Evolutionary conservation across 2,113 vertebrate species (phyloP), one percentile per base, ranked within the genome.

Genomic region (Odontesthes bonariensis): DNA sequence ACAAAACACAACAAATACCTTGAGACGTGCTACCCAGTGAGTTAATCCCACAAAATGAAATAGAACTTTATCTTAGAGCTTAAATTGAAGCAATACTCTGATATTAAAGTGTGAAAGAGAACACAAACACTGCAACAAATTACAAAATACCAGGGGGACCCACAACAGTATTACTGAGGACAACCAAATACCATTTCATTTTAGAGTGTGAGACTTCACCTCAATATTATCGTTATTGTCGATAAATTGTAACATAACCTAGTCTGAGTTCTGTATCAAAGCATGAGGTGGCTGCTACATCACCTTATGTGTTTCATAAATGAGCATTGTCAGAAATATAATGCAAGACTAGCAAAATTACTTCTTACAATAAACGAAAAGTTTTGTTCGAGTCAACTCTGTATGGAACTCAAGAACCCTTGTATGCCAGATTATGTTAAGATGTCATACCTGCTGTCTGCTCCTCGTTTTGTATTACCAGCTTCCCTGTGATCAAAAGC

Each of bases 31-130:
- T 84, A 89, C 86, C 88, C 91, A 72, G 60, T 85, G 87, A 92
- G 69, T 94, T 94, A 94, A 94, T 94, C 92, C 92, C 82, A 77
- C 93, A 88, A 93, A 94, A 94, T 92, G 92, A 94, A 93, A 94
- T 90, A 88, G 78, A 94, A 93, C 83, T 92, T 91, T 91, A 93
- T 94, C 91, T 94, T 69, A 82, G 86, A 61, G 89, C 93, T 88
- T 87, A 92, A 93, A 94, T 90, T 94, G 92, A 94, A 91, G 92
- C 92, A 94, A 94, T 92, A 93, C 89, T 65, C 72, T 87, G 89
- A 93, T 94, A 94, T 95, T 93, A 94, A 94, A 94, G 93, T 90
- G 91, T 88, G 91, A 89, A 88, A 90, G 88, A 88, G 88, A 94
- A 89, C 84, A 88, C 90, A 93, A 92, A 92, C 88, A 88, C 76